These are phyloP conservation scores for Polyploca ridens DNA, from an alignment of 2,888 invertebrate species.

Conservation along the genomic window DNA sequence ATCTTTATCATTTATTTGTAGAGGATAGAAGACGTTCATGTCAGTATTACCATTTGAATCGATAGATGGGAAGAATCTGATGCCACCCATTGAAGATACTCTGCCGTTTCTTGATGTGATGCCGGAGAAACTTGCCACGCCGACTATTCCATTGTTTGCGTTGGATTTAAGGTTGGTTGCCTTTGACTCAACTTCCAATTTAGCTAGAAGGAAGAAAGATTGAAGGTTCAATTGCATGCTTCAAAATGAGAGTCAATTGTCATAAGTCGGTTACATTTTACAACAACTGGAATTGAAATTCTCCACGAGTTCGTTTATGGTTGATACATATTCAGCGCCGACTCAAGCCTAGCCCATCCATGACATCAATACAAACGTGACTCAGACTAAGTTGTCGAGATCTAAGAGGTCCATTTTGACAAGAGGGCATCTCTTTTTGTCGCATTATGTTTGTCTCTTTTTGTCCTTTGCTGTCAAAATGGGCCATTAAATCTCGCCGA, in stretches of 20 bases:
- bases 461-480: too few relatives aligned
- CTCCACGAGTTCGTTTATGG: neutral
- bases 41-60: conserved; percentile 25
- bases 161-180: conserved; percentile 26
- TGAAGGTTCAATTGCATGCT: too few relatives aligned
- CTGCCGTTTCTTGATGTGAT: conserved; percentile 61
- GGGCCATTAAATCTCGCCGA: neutral
- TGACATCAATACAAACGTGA: neutral
- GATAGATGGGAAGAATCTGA: conserved; percentile 52
- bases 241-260: too few relatives aligned
- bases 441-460: too few relatives aligned
- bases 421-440: too few relatives aligned
- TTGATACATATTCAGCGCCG: neutral
- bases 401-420: too few relatives aligned
- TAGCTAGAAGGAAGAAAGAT: conserved; percentile 23
- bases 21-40: conserved; percentile 18
- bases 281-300: neutral
- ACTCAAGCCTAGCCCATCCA: neutral
- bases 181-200: conserved; percentile 19
- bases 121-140: conserved; percentile 60
- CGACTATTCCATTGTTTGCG: conserved; percentile 40
- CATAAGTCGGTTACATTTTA: neutral
- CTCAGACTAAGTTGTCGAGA: too few relatives aligned
- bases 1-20: conserved; percentile 10
- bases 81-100: conserved; percentile 56